Base-by-base conservation (phyloP, 2,888 invertebrate genomes). In the Cheilosia grossa region DNA sequence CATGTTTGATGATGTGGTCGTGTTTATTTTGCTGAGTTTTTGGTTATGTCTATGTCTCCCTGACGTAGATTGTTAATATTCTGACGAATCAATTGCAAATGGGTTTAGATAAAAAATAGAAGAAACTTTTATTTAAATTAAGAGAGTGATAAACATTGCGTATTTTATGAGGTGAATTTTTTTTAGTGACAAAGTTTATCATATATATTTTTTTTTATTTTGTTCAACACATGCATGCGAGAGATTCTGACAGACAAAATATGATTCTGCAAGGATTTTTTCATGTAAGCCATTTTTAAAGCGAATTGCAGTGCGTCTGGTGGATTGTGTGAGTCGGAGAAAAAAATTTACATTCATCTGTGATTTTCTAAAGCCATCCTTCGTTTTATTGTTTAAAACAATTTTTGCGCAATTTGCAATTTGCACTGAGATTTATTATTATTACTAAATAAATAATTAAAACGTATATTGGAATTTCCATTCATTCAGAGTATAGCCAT, bases 1-100 rank as follows among this genome's bases (percentile, higher is more conserved):
- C 6, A 9, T 69, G 72, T 74, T 37, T 7, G 47, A 21, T 40
- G 30, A 21, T 40, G 30, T 64, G 27, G 4, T 33, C 56, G 27
- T 63, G 21, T 44, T 42, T 13, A 13, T 40, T 33, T 30, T 58
- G 37, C 37, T 58, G 51, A 21, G 9, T 40, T 21, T 37, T 19
- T 58, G 19, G 30, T 72, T 47, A 66, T 19, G 59, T 83, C 83
- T 83, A 83, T 83, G 83, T 83, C 83, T 83, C 83, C 83, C 83
- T 83, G 83, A 74, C 58, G 54, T 64, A 83, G 74, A 70, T 66
- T 33, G 27, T 19, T 77, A 47, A 56, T 51, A 59, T 74, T 64
- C 42, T 69, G 10, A 49, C 54, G 44, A 70, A 78, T 63, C 15
- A 51, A 61, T 58, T 37, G 24, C 21, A 17, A 53, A 53, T 64